Evolutionary conservation across 2,888 invertebrate species (phyloP), one percentile per base, ranked within the genome.

Genomic region (Pteria penguin): DNA sequence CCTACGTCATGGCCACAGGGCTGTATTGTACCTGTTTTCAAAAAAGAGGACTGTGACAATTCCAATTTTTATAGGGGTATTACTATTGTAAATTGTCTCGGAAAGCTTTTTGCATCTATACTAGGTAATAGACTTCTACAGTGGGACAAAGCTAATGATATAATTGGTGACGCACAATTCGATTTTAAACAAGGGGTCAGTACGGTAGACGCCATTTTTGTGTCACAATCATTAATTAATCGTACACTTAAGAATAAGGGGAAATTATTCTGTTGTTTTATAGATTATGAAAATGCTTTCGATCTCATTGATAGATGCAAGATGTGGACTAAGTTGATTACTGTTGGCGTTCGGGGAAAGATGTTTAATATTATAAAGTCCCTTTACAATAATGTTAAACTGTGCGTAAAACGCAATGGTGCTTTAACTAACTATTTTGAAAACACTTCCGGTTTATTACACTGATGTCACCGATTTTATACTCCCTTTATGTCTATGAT

Each of bases 201-300:
- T 1, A 72, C 65, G 36, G 32, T 65, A 31, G 63, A 72, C 31
- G 62, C 63, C 26, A 72, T 72, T 22, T 36, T 11, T 14, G 14
- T 36, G 14, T 36, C 14, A 36, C 45, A 36, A 36, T 36, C 45
- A 11, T 36, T 36, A 14, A 36, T 36, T 36, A 36, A 36, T 36
- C 5, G 45, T 5, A 36, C 45, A 11, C 14, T 36, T 11, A 36
- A 29, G n/a, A 62, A 33, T 3, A 22, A 29, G 31, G 31, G 11
- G 60, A 63, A 68, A 54, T 32, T 62, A 24, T 72, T 36, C 31
- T 32, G 63, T 55, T 8, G 24, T 5, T 72, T 62, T 63, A 27
- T 72, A 2, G 72, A 72, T n/a, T 62, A 45, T 24, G 32, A 54
- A 24, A 69, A 69, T 18, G 69, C 69, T 4, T 69, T 69, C 36